Evolutionary conservation across 2,888 invertebrate genomes (phyloP).

Genomic region (Chouioia cunea): DNA sequence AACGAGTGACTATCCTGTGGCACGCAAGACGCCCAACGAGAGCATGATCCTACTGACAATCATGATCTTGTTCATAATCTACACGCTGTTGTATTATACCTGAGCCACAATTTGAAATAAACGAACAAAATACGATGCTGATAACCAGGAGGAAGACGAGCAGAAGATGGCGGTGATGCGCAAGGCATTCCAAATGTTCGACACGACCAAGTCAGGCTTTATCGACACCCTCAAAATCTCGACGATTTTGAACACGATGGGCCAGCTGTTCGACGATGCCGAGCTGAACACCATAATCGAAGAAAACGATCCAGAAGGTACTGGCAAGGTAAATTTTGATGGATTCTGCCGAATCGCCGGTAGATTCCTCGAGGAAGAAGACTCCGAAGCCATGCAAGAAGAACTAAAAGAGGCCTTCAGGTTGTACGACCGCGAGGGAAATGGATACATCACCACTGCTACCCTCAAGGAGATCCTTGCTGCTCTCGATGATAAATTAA

Average conservation of each 20-base stretch:
- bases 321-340: constrained; percentile 94
- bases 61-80: constrained; percentile 38
- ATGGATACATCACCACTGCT: constrained; percentile 92
- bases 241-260: constrained; percentile 94
- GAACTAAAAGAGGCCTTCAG: constrained; percentile 98
- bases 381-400: constrained; percentile 95
- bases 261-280: constrained; percentile 92
- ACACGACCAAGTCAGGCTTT: constrained; percentile 91
- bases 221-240: constrained; percentile 92
- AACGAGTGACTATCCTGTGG: neutral
- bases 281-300: constrained; percentile 90
- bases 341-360: constrained; percentile 93
- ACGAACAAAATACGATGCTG: neutral
- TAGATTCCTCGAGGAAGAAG: constrained; percentile 95
- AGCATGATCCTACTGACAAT: constrained; percentile 40
- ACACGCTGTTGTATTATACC: constrained; percentile 40
- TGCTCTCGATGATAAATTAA: constrained; percentile 93
- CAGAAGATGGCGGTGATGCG: constrained; percentile 91
- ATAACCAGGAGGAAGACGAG: constrained; percentile 75
- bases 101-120: constrained; percentile 6
- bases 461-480: constrained; percentile 93
- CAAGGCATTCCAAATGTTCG: constrained; percentile 97
- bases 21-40: neutral
- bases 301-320: constrained; percentile 92
- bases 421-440: constrained; percentile 96